Conservation (phyloP, 2,888 invertebrate species). For the Melanostoma mellinum region DNA sequence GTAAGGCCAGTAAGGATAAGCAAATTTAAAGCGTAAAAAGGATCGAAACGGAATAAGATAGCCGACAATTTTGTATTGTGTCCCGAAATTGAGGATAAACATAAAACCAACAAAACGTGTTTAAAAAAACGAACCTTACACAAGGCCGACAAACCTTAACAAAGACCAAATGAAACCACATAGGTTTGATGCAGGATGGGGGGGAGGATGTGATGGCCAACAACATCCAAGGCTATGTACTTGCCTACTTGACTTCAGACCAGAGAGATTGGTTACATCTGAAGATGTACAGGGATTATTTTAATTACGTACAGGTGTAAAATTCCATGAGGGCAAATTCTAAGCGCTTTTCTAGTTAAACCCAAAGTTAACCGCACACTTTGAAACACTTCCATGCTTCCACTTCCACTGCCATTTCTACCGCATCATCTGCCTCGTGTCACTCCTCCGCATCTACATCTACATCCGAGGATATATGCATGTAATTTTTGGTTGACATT, state of each 20-base stretch:
- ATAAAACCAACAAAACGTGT: conserved; percentile 45
- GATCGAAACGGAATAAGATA: conserved; percentile 67
- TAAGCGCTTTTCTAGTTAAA: conserved; percentile 53
- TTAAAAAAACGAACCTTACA: conserved; percentile 17
- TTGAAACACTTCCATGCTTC: conserved; percentile 14
- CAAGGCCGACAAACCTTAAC: conserved; percentile 25
- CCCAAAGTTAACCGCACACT: conserved; percentile 67
- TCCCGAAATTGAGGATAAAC: conserved; percentile 63
- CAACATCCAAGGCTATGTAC: not conserved
- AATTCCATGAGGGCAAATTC: conserved; percentile 70
- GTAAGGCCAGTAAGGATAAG: conserved; percentile 8
- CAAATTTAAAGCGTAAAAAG: conserved; percentile 62
- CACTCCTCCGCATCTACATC: not conserved
- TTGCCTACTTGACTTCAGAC: not conserved
- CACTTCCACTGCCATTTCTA: not conserved
- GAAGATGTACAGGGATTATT: conserved; percentile 62
- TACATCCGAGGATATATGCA: conserved; percentile 13
- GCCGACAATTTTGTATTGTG: conserved; percentile 61
- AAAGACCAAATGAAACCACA: conserved; percentile 53
- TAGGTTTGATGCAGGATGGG: conserved; percentile 15
- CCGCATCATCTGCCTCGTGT: not conserved
- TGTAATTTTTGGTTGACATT: conserved; percentile 71
- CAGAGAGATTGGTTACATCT: conserved; percentile 1
- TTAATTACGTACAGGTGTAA: conserved; percentile 66
- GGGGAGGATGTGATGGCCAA: not conserved